These are phyloP conservation scores for Rhogogaster chlorosoma DNA, from an alignment of 2,888 invertebrate species.

Conservation along the genomic window DNA sequence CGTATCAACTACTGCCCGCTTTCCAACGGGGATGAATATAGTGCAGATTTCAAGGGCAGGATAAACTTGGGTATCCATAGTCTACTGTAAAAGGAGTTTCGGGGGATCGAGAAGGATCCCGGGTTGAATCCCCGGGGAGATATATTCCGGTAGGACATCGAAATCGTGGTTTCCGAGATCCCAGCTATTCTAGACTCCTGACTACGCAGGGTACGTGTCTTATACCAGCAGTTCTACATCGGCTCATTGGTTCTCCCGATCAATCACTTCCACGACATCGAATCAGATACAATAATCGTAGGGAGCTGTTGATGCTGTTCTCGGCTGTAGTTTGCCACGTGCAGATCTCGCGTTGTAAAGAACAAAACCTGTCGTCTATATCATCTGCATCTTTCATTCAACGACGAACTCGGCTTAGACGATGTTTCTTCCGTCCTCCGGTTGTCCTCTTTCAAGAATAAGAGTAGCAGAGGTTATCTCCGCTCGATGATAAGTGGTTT, in stretches of 20 bases:
- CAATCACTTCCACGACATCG: constrained; percentile 44
- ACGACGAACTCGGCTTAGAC: background rate
- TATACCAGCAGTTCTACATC: background rate
- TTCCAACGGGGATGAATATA: background rate
- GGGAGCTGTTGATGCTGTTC: background rate
- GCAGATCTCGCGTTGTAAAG: background rate
- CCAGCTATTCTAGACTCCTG: constrained; percentile 8
- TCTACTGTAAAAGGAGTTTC: constrained; percentile 16
- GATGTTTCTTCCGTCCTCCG: background rate
- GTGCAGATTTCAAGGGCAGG: constrained; percentile 22
- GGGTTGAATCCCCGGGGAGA: constrained; percentile 19
- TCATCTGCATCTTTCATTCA: background rate
- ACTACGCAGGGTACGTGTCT: background rate
- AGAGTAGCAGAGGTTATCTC: background rate
- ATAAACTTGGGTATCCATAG: background rate
- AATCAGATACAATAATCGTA: constrained; percentile 31
- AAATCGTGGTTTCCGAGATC: constrained; percentile 18
- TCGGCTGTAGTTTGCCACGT: background rate
- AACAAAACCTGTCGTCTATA: background rate
- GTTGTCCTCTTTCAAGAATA: background rate
- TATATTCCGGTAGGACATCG: constrained; percentile 34
- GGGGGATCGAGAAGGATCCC: constrained; percentile 13
- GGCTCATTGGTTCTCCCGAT: constrained; percentile 20
- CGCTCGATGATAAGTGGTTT: constrained; percentile 37
- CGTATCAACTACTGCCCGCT: constrained; percentile 1